Evolutionary conservation across 1,140 invertebrate genomes (phyloP), one percentile per base, ranked within the genome.

Genomic region (Ceratina australensis): DNA sequence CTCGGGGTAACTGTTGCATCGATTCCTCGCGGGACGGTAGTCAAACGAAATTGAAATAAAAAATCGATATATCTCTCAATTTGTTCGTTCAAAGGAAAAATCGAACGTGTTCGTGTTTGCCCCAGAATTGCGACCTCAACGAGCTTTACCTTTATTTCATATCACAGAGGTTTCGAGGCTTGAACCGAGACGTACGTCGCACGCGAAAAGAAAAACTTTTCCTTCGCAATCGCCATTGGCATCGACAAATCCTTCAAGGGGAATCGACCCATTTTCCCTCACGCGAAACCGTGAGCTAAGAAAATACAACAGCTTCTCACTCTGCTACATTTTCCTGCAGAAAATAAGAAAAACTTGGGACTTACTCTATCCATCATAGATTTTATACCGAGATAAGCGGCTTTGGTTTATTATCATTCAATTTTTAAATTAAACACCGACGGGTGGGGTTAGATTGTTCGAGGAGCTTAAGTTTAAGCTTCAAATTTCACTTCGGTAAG

Each of bases 211-310:
- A 74, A 50, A 63, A 26, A 24, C 12, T 12, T 50, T 0, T 13
- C 7, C 67, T 7, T n/a, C 16, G 49, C 60, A 33, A 18, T n/a
- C 13, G 8, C 3, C 20, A 61, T 77, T 56, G 50, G 13, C 56
- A 57, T 67, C 56, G 1, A 0, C 15, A 50, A 52, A 66, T 74
- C 47, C 57, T 63, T 69, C 28, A 61, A 20, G n/a, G 49, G 13
- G 7, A 16, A 71, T 54, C 24, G 24, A 59, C 26, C 28, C 72
- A 28, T 50, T 74, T 74, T 7, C 16, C 26, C n/a, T 7, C 7
- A 18, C 57, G n/a, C 24, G 57, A 33, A 54, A n/a, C 33, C 20
- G n/a, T 20, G 18, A 8, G 18, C 26, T 4, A 24, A n/a, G 22
- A 59, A 15, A 42, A 42, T 42, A 42, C 33, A 10, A 42, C 0